A percentile compares a stretch with the other conserved stretches of the same genome.
These are phyloP conservation scores for Euplagia quadripunctaria DNA, from an alignment of 2,888 invertebrate species.

Conservation along the genomic window DNA sequence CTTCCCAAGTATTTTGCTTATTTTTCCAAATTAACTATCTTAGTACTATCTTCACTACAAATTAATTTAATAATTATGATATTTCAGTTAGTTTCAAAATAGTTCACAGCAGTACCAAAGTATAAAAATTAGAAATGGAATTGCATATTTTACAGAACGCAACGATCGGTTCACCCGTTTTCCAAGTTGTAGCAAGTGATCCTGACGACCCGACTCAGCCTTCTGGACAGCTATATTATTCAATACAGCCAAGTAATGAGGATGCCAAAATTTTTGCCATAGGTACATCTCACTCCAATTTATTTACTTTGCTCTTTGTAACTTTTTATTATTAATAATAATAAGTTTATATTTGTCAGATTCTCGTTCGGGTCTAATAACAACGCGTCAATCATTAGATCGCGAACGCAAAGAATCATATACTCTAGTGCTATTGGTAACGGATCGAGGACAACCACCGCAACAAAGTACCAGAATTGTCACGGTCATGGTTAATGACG, in stretches of 20 bases:
- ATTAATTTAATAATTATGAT: no score
- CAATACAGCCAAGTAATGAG: conserved; percentile 90
- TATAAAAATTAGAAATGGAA: background rate
- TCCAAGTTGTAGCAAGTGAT: conserved; percentile 92
- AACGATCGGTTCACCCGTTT: conserved; percentile 91
- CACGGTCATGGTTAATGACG: conserved; percentile 90
- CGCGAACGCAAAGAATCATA: conserved; percentile 92
- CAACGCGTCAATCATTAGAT: conserved; percentile 90
- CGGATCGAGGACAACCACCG: conserved; percentile 92
- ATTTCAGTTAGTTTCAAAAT: background rate
- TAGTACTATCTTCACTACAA: no score
- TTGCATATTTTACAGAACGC: conserved; percentile 86
- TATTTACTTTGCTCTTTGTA: no score
- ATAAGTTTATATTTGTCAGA: conserved; percentile 69
- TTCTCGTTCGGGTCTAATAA: conserved; percentile 90
- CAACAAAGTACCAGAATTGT: conserved; percentile 92
- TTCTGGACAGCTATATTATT: conserved; percentile 91
- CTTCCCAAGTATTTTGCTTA: no score
- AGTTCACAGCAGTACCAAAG: background rate
- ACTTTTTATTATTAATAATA: background rate
- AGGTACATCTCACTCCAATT: conserved; percentile 67
- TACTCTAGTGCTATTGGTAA: conserved; percentile 92
- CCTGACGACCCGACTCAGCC: conserved; percentile 93
- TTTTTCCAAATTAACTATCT: no score
- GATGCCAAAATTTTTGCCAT: conserved; percentile 89